These are phyloP conservation scores for Drosophila bunnanda DNA, from an alignment of 2,888 invertebrate species.

Conservation along the genomic window DNA sequence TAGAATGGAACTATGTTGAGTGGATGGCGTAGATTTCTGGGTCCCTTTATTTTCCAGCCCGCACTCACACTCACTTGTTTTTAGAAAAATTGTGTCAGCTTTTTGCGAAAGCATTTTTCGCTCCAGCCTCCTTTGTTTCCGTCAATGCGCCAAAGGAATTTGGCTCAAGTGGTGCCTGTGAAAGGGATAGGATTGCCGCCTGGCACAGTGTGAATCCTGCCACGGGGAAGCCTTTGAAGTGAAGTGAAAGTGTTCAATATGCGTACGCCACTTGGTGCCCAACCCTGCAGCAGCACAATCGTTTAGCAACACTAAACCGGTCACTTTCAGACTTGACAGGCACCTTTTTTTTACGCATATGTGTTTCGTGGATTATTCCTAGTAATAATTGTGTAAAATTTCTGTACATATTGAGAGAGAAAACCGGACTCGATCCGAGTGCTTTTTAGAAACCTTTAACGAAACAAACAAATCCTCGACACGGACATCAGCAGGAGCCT, in stretches of 20 bases:
- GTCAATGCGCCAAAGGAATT: conserved; percentile 74
- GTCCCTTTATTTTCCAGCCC: conserved; percentile 28
- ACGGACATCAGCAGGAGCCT: background rate
- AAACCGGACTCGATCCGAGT: conserved; percentile 1
- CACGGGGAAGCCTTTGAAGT: conserved; percentile 20
- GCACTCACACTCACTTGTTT: conserved; percentile 20
- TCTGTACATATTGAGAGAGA: conserved; percentile 28
- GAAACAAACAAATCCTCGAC: background rate
- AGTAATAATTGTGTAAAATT: conserved; percentile 48
- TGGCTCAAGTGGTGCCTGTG: conserved; percentile 59
- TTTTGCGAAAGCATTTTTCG: conserved; percentile 17
- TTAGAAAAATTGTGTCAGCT: conserved; percentile 66
- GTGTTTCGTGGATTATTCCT: conserved; percentile 18
- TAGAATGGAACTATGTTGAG: conserved; percentile 75
- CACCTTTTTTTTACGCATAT: conserved; percentile 8
- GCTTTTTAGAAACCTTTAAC: conserved; percentile 1
- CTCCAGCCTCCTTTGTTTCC: conserved; percentile 60
- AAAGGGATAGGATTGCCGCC: conserved; percentile 27
- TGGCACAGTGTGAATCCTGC: conserved; percentile 18
- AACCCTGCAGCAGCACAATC: conserved; percentile 10
- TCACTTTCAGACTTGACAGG: conserved; percentile 23
- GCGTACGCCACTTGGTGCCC: conserved; percentile 18
- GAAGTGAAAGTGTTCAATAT: conserved; percentile 40
- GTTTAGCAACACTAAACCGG: conserved; percentile 21
- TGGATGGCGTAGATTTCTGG: conserved; percentile 69